Percentiles rank a stretch among this genome's conserved stretches.
Evolutionary conservation across 2,113 vertebrate genomes (phyloP).

Genomic region (Phrynocephalus versicolor): DNA sequence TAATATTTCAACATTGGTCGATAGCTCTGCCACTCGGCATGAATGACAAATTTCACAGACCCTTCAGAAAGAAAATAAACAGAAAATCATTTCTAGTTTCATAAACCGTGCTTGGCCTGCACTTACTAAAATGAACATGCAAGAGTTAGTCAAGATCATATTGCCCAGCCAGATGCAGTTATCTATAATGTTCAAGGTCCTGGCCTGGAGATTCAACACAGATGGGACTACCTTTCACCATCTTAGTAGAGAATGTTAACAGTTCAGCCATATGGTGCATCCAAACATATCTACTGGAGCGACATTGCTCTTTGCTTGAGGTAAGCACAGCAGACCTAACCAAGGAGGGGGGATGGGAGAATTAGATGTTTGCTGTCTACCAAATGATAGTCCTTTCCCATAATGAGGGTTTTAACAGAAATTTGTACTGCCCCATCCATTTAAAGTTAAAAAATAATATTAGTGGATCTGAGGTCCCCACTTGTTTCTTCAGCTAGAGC

Average conservation of each 20-base stretch:
- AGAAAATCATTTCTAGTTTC: constrained; percentile 48
- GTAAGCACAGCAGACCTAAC: background rate
- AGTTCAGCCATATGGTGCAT: background rate
- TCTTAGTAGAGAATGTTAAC: background rate
- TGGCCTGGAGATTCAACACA: background rate
- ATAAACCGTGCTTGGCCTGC: constrained; percentile 30
- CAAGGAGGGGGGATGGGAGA: background rate
- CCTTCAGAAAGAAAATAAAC: constrained; percentile 25
- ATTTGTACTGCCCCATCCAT: no score
- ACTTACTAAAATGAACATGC: constrained; percentile 28
- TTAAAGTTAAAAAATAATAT: no score
- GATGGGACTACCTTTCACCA: background rate
- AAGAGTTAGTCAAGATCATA: constrained; percentile 26
- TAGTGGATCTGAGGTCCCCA: no score
- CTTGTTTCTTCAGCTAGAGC: no score
- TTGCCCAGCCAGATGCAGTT: background rate
- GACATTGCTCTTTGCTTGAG: background rate
- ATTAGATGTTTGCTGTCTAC: no score
- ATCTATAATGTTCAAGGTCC: constrained; percentile 15
- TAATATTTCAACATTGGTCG: background rate
- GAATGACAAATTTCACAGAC: constrained; percentile 30
- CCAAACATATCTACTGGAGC: background rate
- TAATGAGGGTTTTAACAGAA: no score
- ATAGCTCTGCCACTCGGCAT: constrained; percentile 38
- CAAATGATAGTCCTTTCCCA: no score